Base-by-base conservation (phyloP, 2,888 invertebrate species). In the Diarsia brunnea region DNA sequence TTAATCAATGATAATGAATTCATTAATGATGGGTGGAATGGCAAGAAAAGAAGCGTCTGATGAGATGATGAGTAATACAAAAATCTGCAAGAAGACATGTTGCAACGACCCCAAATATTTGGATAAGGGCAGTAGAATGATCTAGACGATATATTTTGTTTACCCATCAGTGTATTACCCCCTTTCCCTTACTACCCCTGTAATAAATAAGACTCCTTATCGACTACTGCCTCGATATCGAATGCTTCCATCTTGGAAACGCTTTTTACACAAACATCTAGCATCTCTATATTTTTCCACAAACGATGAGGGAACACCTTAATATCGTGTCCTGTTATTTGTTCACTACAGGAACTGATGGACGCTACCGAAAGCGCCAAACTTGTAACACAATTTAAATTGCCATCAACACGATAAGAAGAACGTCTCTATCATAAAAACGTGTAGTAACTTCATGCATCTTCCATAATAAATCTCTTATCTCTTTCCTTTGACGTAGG, bases 381-480 rank as follows among this genome's bases (percentile, higher is more conserved):
- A 31, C 31, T 31, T 31, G 3, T 31, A 31, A 2, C 38, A 38
- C 8, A 38, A 5, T 7, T 38, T 38, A 38, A 8, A 38, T 38
- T 38, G 38, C 38, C 38, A 38, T 38, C 38, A 38, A 38, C 8
- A 38, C 38, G 38, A 0, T 38, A 8, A 8, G 38, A 38, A 38
- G 38, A 55, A 60, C 38, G 66, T 45, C 27, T 58, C 8, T 38
- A 38, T 60, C 51, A 55, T 43, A 47, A 7, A 55, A 69, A 16
- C 49, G 24, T 79, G 31, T 47, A 49, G 66, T 51, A 38, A 38
- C 53, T 53, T 74, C 66, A 64, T 67, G 69, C 60, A 71, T 66
- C 27, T 82, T 72, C 81, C 71, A 69, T 81, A 63, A 78, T 70
- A 81, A 65, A 82, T 68, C 47, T 49, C 27, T 81, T 86, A 88